Percentiles rank a stretch among this genome's conserved stretches.
These are phyloP conservation scores for Sceliomorpha sp. DNA, from an alignment of 2,888 invertebrate genomes.

Conservation along the genomic window DNA sequence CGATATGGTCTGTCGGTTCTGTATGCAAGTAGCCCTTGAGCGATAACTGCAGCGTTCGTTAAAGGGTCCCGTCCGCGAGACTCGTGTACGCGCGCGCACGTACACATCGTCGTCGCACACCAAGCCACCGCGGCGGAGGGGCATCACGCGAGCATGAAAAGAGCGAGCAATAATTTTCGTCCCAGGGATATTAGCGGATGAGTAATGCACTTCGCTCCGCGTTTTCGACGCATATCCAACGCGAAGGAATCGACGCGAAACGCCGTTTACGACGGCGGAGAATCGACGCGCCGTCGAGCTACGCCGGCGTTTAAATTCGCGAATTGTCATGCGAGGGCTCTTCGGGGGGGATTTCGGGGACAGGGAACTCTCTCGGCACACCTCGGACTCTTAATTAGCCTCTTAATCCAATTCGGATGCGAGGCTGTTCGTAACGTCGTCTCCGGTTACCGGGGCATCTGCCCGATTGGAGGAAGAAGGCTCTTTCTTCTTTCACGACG, in stretches of 20 bases:
- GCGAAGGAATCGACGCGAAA: neutral
- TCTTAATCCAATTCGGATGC: slow-evolving; percentile 11
- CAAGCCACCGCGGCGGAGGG: slow-evolving; percentile 5
- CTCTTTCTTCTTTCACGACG: neutral
- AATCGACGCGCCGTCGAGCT: no score
- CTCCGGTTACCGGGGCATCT: slow-evolving; percentile 26
- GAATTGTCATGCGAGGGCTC: no score
- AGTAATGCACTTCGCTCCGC: slow-evolving; percentile 17
- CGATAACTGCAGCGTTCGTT: slow-evolving; percentile 55
- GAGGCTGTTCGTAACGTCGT: slow-evolving; percentile 1
- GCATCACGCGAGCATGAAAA: slow-evolving; percentile 25
- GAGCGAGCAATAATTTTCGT: slow-evolving; percentile 29
- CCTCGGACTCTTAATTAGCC: slow-evolving; percentile 3
- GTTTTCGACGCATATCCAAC: slow-evolving; percentile 12
- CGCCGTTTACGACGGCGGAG: neutral
- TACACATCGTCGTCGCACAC: slow-evolving; percentile 25
- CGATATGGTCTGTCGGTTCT: slow-evolving; percentile 51
- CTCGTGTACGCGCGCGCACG: slow-evolving; percentile 24
- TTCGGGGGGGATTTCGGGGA: no score
- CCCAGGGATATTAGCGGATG: slow-evolving; percentile 24
- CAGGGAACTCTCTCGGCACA: no score
- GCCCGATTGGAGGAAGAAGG: slow-evolving; percentile 13
- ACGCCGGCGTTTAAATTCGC: no score
- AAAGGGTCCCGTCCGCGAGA: slow-evolving; percentile 43
- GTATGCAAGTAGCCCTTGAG: slow-evolving; percentile 54